These are phyloP conservation scores for Brienomyrus longianalis DNA, from an alignment of 2,113 vertebrate genomes.

Conservation along the genomic window DNA sequence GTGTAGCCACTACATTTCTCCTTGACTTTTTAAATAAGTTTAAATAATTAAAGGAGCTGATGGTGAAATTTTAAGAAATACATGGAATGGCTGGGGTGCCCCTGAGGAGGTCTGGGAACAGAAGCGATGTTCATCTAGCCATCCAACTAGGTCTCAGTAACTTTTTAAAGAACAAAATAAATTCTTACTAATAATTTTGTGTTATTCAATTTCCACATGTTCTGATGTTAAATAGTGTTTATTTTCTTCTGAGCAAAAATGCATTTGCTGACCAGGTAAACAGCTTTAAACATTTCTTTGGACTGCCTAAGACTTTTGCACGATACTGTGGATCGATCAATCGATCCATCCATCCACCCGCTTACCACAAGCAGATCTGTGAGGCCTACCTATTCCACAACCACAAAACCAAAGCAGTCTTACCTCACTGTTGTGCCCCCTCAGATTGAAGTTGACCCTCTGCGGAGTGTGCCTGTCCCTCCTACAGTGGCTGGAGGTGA, in stretches of 20 bases:
- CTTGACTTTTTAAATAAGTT: background rate
- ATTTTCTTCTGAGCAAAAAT: too few species aligned
- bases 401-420: slow-evolving; percentile 18
- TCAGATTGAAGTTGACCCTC: slow-evolving; percentile 94
- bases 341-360: background rate
- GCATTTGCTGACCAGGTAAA: too few species aligned
- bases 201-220: too few species aligned
- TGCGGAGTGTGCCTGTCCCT: slow-evolving; percentile 89
- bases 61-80: too few species aligned
- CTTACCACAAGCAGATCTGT: background rate
- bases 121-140: too few species aligned
- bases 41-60: background rate
- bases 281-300: too few species aligned
- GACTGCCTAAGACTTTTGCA: background rate
- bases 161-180: too few species aligned
- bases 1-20: too few species aligned
- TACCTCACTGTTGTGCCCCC: slow-evolving; percentile 98
- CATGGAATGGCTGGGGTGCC: too few species aligned
- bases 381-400: background rate
- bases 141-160: background rate
- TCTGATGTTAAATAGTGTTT: too few species aligned
- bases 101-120: too few species aligned
- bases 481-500: slow-evolving; percentile 93
- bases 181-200: too few species aligned
- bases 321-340: background rate